Evolutionary conservation across 2,113 vertebrate species (phyloP), one percentile per base, ranked within the genome.

Genomic region (Hydrolagus affinis): DNA sequence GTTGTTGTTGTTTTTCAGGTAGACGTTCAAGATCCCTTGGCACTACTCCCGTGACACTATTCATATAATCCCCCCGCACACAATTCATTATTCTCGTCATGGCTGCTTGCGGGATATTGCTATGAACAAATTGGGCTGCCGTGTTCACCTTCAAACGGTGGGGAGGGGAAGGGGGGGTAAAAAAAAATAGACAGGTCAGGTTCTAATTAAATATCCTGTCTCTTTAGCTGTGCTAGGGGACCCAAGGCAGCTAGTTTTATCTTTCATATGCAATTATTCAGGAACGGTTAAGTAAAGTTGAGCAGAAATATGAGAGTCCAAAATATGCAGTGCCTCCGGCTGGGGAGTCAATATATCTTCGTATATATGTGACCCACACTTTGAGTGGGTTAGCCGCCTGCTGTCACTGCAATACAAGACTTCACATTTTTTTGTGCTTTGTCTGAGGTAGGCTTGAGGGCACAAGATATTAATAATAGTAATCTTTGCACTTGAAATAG

Each of bases 221-320:
- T 71, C n/a, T 60, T 17, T 59, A 59, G 6, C 59, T n/a, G 70
- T 44, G 74, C 3, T 12, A 32, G 80, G 80, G 30, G 57, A 28
- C 83, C n/a, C 28, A 59, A 77, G 62, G 30, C 64, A 23, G 32
- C 30, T n/a, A 62, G 73, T 30, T 75, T 64, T 30, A 76, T 86
- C 86, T 85, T 71, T 6, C 19, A 69, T 76, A 74, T 73, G 87
- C 86, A 85, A 77, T 64, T 44, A 78, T 87, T 78, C 86, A 62
- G 66, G 86, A 70, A 75, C 44, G 69, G 74, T 87, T 86, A 85
- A 76, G 19, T n/a, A 25, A 78, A 70, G 77, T 68, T 86, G 85
- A 66, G 86, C 72, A 70, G 62, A 71, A 60, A n/a, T 77, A 11
- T 23, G 14, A 12, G 14, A 23, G 56, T 25, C 3, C 44, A 86